phyloP scores from a whole-genome alignment of 1,140 invertebrate genomes.

The Polypedilum pembai region DNA sequence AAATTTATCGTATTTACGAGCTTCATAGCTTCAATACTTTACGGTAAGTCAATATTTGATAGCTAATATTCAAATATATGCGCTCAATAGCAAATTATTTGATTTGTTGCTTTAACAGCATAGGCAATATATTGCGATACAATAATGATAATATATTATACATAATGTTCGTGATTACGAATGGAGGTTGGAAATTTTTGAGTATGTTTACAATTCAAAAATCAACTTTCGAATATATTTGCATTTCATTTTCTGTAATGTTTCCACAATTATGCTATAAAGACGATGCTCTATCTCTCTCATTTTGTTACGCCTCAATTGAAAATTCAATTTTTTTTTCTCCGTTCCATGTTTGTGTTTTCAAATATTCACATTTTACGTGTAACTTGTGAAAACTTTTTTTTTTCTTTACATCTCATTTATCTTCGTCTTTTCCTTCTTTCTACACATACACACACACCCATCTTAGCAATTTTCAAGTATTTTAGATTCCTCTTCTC shows the following conservation, averaged over 20 bases:
- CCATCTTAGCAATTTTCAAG: background rate
- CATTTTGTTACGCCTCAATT: background rate
- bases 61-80: conserved; percentile 11
- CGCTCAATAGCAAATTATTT: conserved; percentile 12
- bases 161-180: too few species aligned
- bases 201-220: conserved; percentile 2
- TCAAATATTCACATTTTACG: background rate
- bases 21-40: conserved; percentile 28
- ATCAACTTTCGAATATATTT: conserved; percentile 16
- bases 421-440: too few species aligned
- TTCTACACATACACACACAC: too few species aligned
- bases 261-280: conserved; percentile 2
- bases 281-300: background rate
- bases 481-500: background rate
- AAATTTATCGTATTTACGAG: conserved; percentile 20
- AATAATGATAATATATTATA: too few species aligned
- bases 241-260: conserved; percentile 9
- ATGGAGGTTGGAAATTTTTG: background rate
- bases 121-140: too few species aligned
- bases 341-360: background rate
- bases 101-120: background rate
- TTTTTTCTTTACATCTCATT: background rate
- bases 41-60: conserved; percentile 25
- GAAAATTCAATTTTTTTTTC: background rate
- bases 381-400: background rate